Percentiles rank a stretch among this genome's conserved stretches.
phyloP scores from a whole-genome alignment of 1,140 invertebrate genomes.

The Macrotrachela quadricornifera region DNA sequence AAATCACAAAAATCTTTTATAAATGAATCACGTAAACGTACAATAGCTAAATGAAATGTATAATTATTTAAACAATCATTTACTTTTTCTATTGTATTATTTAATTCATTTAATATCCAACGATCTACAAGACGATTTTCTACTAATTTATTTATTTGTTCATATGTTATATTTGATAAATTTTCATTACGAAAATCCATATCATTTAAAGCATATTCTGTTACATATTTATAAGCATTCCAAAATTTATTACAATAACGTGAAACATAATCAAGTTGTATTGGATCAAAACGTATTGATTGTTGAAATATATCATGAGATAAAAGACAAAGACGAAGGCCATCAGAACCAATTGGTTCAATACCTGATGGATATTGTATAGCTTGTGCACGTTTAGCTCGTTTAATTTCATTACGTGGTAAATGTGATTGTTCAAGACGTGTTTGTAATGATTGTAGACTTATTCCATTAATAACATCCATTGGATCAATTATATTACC shows the following conservation, averaged over 20 bases:
- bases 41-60: constrained; percentile 2
- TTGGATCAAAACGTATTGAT: constrained; percentile 26
- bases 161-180: constrained; percentile 2
- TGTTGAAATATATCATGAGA: constrained; percentile 63
- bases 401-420: constrained; percentile 62
- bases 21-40: constrained; percentile 3
- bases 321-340: constrained; percentile 78
- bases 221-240: constrained; percentile 75
- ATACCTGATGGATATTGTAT: constrained; percentile 89
- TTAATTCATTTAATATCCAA: constrained; percentile 74
- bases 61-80: constrained; percentile 47
- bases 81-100: constrained; percentile 80
- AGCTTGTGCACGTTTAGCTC: constrained; percentile 49
- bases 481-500: constrained; percentile 38
- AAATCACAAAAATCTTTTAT: constrained; percentile 50
- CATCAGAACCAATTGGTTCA: constrained; percentile 95
- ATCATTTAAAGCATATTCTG: no score
- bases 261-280: neutral
- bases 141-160: constrained; percentile 41
- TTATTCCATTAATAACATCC: constrained; percentile 76
- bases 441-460: constrained; percentile 37
- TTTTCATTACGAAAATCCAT: neutral
- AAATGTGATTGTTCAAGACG: constrained; percentile 39
- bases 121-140: constrained; percentile 58
- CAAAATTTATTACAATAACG: constrained; percentile 79